Evolutionary conservation across 2,888 invertebrate genomes (phyloP).

Genomic region (Habroteleia sp.): DNA sequence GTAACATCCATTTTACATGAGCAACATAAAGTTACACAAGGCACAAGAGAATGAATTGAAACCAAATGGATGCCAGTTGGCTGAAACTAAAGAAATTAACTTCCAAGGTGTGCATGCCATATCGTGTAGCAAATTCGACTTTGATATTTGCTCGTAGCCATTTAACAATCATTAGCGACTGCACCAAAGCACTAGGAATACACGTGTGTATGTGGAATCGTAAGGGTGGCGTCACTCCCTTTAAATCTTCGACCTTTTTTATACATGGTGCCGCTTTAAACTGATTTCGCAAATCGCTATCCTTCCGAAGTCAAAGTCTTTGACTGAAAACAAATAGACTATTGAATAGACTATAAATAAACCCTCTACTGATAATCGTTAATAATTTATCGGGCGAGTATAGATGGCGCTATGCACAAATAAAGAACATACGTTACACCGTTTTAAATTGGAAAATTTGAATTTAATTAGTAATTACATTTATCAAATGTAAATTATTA

Average conservation of each 20-base stretch:
- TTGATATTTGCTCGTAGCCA: constrained; percentile 69
- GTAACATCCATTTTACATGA: constrained; percentile 55
- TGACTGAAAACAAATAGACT: too few relatives aligned
- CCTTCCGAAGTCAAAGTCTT: too few relatives aligned
- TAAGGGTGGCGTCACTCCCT: constrained; percentile 22
- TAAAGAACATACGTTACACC: too few relatives aligned
- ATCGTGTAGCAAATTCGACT: constrained; percentile 71
- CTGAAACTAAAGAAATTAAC: constrained; percentile 65
- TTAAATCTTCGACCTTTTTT: constrained; percentile 36
- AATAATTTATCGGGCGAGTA: too few relatives aligned
- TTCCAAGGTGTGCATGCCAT: constrained; percentile 54
- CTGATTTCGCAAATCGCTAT: background rate
- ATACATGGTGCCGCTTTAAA: constrained; percentile 26
- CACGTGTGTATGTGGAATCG: constrained; percentile 46
- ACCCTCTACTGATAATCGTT: too few relatives aligned
- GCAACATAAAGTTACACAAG: constrained; percentile 41
- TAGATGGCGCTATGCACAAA: too few relatives aligned
- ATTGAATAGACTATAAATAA: too few relatives aligned
- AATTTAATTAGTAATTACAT: too few relatives aligned
- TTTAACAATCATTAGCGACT: constrained; percentile 66
- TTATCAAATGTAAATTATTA: too few relatives aligned
- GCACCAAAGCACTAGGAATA: constrained; percentile 37
- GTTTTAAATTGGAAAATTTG: too few relatives aligned
- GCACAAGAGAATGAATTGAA: constrained; percentile 56
- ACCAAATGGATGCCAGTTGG: constrained; percentile 61